Conservation (phyloP, 2,888 invertebrate species). For the Aphidius colemani region DNA sequence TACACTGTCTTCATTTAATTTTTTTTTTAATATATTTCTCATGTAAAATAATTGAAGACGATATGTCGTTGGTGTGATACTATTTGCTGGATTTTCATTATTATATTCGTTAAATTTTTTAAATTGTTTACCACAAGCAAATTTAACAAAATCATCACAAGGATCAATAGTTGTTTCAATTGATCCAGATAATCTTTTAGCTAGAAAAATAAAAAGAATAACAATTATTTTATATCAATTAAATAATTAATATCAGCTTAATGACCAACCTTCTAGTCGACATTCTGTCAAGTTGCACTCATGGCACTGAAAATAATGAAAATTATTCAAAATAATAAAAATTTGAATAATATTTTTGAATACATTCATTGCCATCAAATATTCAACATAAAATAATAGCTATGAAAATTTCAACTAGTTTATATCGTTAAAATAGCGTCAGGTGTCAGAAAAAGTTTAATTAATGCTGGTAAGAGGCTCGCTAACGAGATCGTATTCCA, state of each 20-base stretch:
- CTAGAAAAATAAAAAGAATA: conserved; percentile 21
- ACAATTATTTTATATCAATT: neutral
- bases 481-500: conserved; percentile 29
- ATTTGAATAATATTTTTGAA: neutral
- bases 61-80: conserved; percentile 22
- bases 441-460: conserved; percentile 19
- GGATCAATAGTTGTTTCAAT: conserved; percentile 33
- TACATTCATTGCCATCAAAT: too few relatives aligned
- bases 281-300: conserved; percentile 15
- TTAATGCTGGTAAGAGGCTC: conserved; percentile 24
- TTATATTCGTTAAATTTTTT: conserved; percentile 27
- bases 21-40: conserved; percentile 25
- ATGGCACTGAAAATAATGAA: neutral
- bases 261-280: conserved; percentile 2
- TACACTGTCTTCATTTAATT: conserved; percentile 28
- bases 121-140: conserved; percentile 36
- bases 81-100: neutral
- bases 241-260: neutral
- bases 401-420: neutral
- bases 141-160: conserved; percentile 36
- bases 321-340: neutral
- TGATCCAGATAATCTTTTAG: conserved; percentile 30
- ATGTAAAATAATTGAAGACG: conserved; percentile 29
- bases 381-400: too few relatives aligned
- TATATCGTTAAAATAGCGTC: neutral